A percentile compares a stretch with the other conserved stretches of the same genome.
These are phyloP conservation scores for Drosophila littoralis DNA, from an alignment of 1,140 invertebrate genomes.

Conservation along the genomic window DNA sequence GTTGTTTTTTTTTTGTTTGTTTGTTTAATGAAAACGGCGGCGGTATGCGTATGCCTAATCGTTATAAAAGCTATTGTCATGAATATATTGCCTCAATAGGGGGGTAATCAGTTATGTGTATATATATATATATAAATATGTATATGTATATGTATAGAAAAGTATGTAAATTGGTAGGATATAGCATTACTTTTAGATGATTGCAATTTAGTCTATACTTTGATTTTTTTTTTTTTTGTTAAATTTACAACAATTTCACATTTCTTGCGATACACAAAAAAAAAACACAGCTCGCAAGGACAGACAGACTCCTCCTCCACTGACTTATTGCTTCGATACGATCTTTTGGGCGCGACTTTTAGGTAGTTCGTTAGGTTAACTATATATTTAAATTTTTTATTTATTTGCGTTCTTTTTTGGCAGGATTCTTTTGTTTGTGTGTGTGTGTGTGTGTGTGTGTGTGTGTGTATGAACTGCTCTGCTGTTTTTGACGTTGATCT, in stretches of 20 bases:
- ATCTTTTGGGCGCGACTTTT: constrained; percentile 58
- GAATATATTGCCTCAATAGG: constrained; percentile 41
- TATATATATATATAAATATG: constrained; percentile 41
- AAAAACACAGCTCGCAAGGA: constrained; percentile 32
- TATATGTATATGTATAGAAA: constrained; percentile 42
- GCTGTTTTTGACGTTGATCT: constrained; percentile 33
- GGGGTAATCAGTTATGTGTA: constrained; percentile 40
- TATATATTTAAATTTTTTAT: constrained; percentile 54
- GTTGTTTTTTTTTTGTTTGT: constrained; percentile 21
- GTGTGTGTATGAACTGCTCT: constrained; percentile 28
- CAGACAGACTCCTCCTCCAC: background rate
- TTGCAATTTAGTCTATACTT: constrained; percentile 75
- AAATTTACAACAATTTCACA: constrained; percentile 75
- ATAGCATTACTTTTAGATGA: constrained; percentile 54
- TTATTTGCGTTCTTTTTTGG: constrained; percentile 52
- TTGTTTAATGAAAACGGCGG: constrained; percentile 42
- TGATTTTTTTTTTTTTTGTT: constrained; percentile 49
- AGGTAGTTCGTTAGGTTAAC: constrained; percentile 75
- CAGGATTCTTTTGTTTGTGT: constrained; percentile 59
- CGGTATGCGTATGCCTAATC: constrained; percentile 30
- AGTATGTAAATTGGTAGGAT: constrained; percentile 41
- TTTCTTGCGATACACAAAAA: constrained; percentile 36
- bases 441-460: constrained; percentile 24
- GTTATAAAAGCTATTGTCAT: constrained; percentile 65
- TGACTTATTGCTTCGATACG: constrained; percentile 24